phyloP scores from a whole-genome alignment of 2,888 invertebrate species.

The Leptinotarsa rubiginosa region DNA sequence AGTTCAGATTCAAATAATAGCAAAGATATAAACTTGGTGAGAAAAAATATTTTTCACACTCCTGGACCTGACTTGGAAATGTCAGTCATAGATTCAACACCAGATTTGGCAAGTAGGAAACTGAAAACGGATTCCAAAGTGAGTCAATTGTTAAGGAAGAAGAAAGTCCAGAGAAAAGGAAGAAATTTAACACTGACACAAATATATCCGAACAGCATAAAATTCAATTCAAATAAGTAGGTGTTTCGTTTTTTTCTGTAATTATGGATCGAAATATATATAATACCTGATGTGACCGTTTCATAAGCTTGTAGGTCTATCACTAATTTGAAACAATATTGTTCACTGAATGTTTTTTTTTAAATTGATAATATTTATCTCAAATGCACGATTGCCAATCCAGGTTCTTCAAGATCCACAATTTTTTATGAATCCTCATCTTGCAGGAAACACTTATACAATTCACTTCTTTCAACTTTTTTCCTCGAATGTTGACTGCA shows the following conservation, averaged over 20 bases:
- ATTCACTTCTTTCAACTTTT: too few relatives aligned
- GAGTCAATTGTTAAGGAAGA: conserved; percentile 27
- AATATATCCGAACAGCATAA: conserved; percentile 41
- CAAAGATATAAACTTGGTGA: conserved; percentile 15
- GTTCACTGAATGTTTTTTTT: too few relatives aligned
- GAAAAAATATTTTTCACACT: conserved; percentile 35
- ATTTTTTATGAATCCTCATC: too few relatives aligned
- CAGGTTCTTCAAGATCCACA: too few relatives aligned
- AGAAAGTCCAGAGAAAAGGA: conserved; percentile 31
- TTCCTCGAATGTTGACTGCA: too few relatives aligned
- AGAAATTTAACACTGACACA: conserved; percentile 51
- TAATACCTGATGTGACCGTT: too few relatives aligned
- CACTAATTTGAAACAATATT: too few relatives aligned
- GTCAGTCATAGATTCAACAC: conserved; percentile 48
- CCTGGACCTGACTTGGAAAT: conserved; percentile 32
- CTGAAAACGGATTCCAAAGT: conserved; percentile 19
- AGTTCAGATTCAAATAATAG: conserved; percentile 1
- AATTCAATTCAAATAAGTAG: conserved; percentile 26
- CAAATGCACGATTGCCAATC: too few relatives aligned
- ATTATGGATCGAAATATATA: not conserved
- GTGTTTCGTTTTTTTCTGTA: not conserved
- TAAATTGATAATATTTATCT: too few relatives aligned
- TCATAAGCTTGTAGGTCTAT: too few relatives aligned
- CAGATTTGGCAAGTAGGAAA: conserved; percentile 36
- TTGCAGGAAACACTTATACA: too few relatives aligned